Base-by-base conservation (phyloP, 2,113 vertebrate genomes). In the Maccullochella peelii region DNA sequence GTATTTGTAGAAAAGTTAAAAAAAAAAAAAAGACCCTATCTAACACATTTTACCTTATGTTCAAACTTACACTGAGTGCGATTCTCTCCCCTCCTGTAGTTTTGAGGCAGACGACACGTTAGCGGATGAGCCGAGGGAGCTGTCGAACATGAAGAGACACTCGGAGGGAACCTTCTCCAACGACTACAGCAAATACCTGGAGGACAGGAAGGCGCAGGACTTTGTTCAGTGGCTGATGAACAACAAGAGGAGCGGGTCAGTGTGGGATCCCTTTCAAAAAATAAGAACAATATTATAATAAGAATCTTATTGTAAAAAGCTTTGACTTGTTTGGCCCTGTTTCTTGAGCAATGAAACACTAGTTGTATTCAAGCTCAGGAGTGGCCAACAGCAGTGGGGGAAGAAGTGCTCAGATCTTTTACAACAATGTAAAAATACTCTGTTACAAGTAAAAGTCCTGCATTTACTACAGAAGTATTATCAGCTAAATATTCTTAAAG, bases 151-250 rank as follows among this genome's bases (percentile, higher is more conserved):
- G 87, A 99, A 98, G 92, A 96, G 98, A 80, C 98, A 99, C 77
- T 99, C 98, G 2, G 98, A 99, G 92, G 98, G 98, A 71, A 99
- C 97, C 0, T 99, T 99, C 94, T 98, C 98, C 74, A 99, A 98
- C 50, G 98, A 99, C 93, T 99, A 99, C 94, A 99, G 97, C 96
- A 99, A 97, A 91, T 99, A 97, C 82, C 95, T 99, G 96, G 97
- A 99, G 95, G 97, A 97, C 40, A 95, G 95, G 81, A 95, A 96
- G 73, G 97, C 97, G 40, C 96, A 99, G 91, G 97, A 99, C 91
- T 99, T 99, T 25, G 97, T 99, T 67, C 95, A 96, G 40, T 99
- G 98, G 98, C 93, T 99, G 93, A 98, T 99, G 97, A 97, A 95
- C 95, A 96, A 95, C 89, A 99, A 99, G 94, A 96, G 97, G 88